Base-by-base conservation (phyloP, 2,888 invertebrate genomes). In the Tupiocoris notatus region DNA sequence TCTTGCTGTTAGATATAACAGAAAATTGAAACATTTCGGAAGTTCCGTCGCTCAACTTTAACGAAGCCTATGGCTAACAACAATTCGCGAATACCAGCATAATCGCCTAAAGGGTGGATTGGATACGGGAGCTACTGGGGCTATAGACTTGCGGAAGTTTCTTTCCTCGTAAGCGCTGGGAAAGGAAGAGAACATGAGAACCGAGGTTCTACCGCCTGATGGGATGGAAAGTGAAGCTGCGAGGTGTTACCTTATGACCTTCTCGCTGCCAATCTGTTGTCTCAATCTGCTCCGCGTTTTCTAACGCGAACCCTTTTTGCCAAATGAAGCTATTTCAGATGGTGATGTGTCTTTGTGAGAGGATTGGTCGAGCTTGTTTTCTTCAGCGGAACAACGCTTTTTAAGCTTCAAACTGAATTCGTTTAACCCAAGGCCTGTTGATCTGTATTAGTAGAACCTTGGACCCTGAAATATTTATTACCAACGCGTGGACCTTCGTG, bases 261-360 rank as follows among this genome's bases (percentile, higher is more conserved):
- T 39, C 25, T 24, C 65, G 65, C 39, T 65, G 65, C 65, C 65
- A 65, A 65, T 65, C 65, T 65, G 65, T 65, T 65, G 65, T 65
- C 65, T 65, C 65, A 65, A 20, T 65, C 54, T 39, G n/a, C 54
- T 18, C 39, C 18, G 22, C 23, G 1, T 65, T 65, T 65, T 65
- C 25, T 39, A 39, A 39, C 39, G 6, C 12, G 39, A 12, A 39
- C 39, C 39, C 39, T 39, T 39, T 39, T 39, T 39, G 39, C 39
- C 39, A 39, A 39, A 39, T 39, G 39, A 39, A 39, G 39, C 39
- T 12, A 39, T 64, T 24, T 61, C 18, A 2, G 21, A 61, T 18
- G 57, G 57, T 6, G n/a, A 1, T 61, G 20, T 16, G 62, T 62
- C 62, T 20, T 21, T 16, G 62, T 1, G 2, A 7, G 2, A 21